Evolutionary conservation across 2,113 vertebrate species (phyloP), one percentile per base, ranked within the genome.

Genomic region (Stigmatopora argus): DNA sequence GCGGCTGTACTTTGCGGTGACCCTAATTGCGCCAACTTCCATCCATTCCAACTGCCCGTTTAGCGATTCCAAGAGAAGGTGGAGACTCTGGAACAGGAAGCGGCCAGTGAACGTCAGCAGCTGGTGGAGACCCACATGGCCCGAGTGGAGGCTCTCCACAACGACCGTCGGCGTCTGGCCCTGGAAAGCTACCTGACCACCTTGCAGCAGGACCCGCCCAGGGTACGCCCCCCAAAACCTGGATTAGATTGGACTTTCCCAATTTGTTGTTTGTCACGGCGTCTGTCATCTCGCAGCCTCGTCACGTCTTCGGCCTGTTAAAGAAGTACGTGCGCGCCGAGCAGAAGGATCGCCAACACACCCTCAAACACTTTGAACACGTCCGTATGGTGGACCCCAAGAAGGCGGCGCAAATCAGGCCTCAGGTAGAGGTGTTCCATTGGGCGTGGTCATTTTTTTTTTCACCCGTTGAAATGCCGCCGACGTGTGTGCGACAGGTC

Each of bases 21-120:
- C 38, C 38, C 38, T 41, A 41, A 41, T 41, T 41, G 38, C 9
- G 6, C 1, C 7, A 41, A 41, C 9, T 41, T 41, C 35, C 4
- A 38, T 38, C 35, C 35, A 23, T 62, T 46, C 19, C 46, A 4
- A 48, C 71, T 10, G 41, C 47, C 44, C 8, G 13, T 65, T 55
- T 83, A 99, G 97, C 96, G 93, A 74, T 99, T 98, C 92, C 97
- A 99, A 91, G 95, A 98, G 86, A 96, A 97, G 85, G 96, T 98
- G 67, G 96, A 99, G 73, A 93, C 93, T 0, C 82, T 99, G 86
- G 96, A 99, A 82, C 96, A 98, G 87, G 95, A 99, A 87, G 96
- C 95, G 1, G 95, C 96, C 34, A 96, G 94, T 0, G 96, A 99
- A 85, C 90, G 96, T 0, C 96, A 98, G 74, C 96, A 98, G 86